A percentile compares a stretch with the other conserved stretches of the same genome.
These are phyloP conservation scores for Neostethus bicornis DNA, from an alignment of 2,797 vertebrate genomes.

Conservation along the genomic window DNA sequence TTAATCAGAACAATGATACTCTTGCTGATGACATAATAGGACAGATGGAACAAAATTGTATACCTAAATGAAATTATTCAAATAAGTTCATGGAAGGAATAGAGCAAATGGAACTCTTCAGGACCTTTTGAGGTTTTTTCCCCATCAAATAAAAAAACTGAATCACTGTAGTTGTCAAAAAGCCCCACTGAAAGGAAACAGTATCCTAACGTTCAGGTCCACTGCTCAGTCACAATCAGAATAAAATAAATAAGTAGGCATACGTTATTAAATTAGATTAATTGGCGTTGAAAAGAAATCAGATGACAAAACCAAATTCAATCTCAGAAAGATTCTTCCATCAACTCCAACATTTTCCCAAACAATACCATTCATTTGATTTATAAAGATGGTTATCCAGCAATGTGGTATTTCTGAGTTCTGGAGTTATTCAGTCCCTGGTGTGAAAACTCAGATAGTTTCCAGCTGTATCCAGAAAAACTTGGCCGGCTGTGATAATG, in stretches of 20 bases:
- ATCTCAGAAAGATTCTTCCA: background rate
- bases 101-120: no score
- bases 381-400: no score
- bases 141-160: no score
- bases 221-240: background rate
- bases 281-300: background rate
- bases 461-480: slow-evolving; percentile 6
- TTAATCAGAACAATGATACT: no score
- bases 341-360: background rate
- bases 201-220: background rate
- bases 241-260: background rate
- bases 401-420: background rate
- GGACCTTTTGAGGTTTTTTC: no score
- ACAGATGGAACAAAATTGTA: no score
- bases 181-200: background rate
- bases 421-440: background rate
- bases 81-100: no score
- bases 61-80: no score
- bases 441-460: background rate
- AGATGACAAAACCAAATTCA: background rate
- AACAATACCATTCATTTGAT: background rate
- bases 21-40: no score
- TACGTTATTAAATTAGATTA: background rate
- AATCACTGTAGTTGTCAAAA: background rate
- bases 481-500: slow-evolving; percentile 19